Base-by-base conservation (phyloP, 1,140 invertebrate species). In the Saccostrea echinata region DNA sequence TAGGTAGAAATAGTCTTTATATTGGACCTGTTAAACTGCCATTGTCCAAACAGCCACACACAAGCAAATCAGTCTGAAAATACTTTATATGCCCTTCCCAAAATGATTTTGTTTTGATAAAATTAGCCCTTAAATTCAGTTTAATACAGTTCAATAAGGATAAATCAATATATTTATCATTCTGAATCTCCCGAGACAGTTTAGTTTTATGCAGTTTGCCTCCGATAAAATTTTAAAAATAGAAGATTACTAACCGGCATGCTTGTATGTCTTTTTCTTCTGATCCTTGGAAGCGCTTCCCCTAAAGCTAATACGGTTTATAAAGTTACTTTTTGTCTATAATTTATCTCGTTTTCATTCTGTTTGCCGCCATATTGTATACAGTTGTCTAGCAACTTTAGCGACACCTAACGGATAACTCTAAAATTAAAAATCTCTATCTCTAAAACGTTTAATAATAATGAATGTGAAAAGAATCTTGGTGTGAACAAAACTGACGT, bases 361-460 rank as follows among this genome's bases (percentile, higher is more conserved):
- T 18, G 6, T 68, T 57, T 57, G 51, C 64, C 24, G 87, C 87
- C 87, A 88, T 88, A 76, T 85, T 88, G 87, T 88, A 64, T 84
- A 82, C 55, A 85, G 87, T 88, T 88, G 87, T 88, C 87, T 85
- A 85, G 87, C 87, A 88, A 88, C 87, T 82, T 33, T 35, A 55
- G 84, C 84, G 87, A 76, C 84, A 64, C 55, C 83, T 86, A 55
- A 27, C 85, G 85, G 85, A 9, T 21, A 53, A 30, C 27, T 33
- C n/a, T 30, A 24, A 35, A 16, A 53, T 21, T 61, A 53, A 55
- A 55, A 16, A 33, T 27, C 68, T 18, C 13, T 3, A 27, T 76
- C 68, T 33, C 68, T 76, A 27, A 35, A 76, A 76, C 68, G 68
- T 30, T 76, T 76, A 11, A 30, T 33, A 3, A 27, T n/a, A 76